A percentile compares a stretch with the other conserved stretches of the same genome.
phyloP scores from a whole-genome alignment of 1,140 invertebrate species.

The Sycophaga agraensis region DNA sequence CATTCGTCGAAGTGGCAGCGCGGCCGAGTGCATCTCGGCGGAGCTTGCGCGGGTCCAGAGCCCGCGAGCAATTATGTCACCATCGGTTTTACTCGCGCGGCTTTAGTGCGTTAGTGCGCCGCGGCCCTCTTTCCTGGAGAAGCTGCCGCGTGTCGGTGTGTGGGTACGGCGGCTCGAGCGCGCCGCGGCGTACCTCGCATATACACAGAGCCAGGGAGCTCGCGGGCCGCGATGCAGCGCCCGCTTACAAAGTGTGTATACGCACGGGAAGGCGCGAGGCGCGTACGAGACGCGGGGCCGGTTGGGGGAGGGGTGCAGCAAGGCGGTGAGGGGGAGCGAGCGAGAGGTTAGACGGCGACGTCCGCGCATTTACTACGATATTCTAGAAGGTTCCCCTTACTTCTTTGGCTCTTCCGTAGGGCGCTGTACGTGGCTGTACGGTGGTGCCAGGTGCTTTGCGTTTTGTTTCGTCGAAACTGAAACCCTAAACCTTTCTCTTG shows the following conservation, averaged over 20 bases:
- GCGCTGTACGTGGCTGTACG: too few relatives aligned
- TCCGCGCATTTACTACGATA: constrained; percentile 16
- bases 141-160: too few relatives aligned
- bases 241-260: too few relatives aligned
- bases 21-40: too few relatives aligned
- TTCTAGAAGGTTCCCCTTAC: constrained; percentile 16
- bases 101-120: neutral
- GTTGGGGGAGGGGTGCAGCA: neutral
- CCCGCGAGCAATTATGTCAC: constrained; percentile 14
- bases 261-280: neutral
- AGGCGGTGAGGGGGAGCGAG: constrained; percentile 3
- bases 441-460: constrained; percentile 19
- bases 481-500: constrained; percentile 29
- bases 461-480: constrained; percentile 19
- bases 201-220: too few relatives aligned
- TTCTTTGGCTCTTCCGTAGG: constrained; percentile 15
- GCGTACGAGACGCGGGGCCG: too few relatives aligned
- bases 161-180: too few relatives aligned
- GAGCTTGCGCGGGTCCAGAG: too few relatives aligned
- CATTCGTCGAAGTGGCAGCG: too few relatives aligned
- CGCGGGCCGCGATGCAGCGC: too few relatives aligned
- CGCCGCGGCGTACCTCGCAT: too few relatives aligned
- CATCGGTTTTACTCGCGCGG: constrained; percentile 2
- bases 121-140: too few relatives aligned
- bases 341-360: constrained; percentile 9